These are phyloP conservation scores for Monochamus saltuarius DNA, from an alignment of 1,140 invertebrate genomes.

Conservation along the genomic window DNA sequence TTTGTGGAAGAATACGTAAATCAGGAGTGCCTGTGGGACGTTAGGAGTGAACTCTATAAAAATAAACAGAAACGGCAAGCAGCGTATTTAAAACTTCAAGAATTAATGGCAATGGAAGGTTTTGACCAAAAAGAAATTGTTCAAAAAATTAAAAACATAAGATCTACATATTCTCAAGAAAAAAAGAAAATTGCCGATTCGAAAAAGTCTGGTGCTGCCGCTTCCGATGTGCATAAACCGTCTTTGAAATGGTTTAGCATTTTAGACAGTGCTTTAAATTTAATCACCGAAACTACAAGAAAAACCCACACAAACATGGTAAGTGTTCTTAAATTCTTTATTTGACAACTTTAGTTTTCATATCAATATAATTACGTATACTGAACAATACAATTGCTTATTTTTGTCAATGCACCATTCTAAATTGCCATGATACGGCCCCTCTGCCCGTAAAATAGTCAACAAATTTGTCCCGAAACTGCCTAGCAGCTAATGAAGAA, in stretches of 20 bases:
- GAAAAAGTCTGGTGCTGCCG: not conserved
- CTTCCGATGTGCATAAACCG: not conserved
- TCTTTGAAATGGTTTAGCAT: slow-evolving; percentile 12
- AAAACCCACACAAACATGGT: slow-evolving; percentile 4
- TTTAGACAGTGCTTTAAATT: slow-evolving; percentile 12
- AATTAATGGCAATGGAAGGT: not conserved
- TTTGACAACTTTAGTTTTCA: not conserved
- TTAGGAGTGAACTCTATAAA: not conserved
- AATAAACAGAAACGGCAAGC: not conserved
- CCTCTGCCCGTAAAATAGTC: slow-evolving; percentile 19
- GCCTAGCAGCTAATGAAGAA: slow-evolving; percentile 15
- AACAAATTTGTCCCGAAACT: slow-evolving; percentile 18
- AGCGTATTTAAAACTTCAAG: not conserved
- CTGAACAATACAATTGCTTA: not conserved
- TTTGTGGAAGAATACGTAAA: not conserved
- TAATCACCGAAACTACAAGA: slow-evolving; percentile 5
- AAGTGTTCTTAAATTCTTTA: not conserved
- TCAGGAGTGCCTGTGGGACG: not conserved
- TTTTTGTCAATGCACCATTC: too few species aligned
- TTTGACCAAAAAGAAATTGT: not conserved
- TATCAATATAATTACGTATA: not conserved
- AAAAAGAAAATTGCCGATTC: not conserved
- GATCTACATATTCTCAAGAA: not conserved
- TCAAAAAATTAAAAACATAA: too few species aligned
- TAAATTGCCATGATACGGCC: slow-evolving; percentile 17